Conservation (phyloP, 2,113 vertebrate species). For the Ivindomyrus marchei region DNA sequence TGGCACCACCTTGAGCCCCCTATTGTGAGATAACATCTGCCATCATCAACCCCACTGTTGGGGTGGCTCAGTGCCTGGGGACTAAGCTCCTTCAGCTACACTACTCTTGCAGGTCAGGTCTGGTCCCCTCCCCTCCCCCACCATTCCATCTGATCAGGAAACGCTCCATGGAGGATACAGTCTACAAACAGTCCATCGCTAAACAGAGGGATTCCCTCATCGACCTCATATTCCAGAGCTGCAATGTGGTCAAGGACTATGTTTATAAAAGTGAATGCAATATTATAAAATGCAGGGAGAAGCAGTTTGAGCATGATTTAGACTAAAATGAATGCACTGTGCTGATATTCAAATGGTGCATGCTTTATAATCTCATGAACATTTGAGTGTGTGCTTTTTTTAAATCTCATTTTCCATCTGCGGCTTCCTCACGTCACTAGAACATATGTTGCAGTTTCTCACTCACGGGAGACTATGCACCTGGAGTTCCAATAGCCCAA, state of each 20-base stretch:
- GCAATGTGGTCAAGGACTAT: neutral
- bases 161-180: neutral
- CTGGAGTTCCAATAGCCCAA: conserved; percentile 33
- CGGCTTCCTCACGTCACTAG: conserved; percentile 51
- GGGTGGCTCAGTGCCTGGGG: conserved; percentile 15
- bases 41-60: conserved; percentile 18
- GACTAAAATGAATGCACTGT: conserved; percentile 9
- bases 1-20: conserved; percentile 25
- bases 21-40: conserved; percentile 20
- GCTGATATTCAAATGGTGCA: conserved; percentile 14
- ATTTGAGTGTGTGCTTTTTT: conserved; percentile 35
- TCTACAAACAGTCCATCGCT: neutral
- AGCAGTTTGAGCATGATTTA: conserved; percentile 4
- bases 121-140: neutral
- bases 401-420: conserved; percentile 50
- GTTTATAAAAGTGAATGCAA: conserved; percentile 15
- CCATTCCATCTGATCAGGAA: conserved; percentile 15
- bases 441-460: conserved; percentile 38
- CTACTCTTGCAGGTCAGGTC: neutral
- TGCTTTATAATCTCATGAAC: conserved; percentile 44
- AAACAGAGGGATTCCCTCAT: neutral
- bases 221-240: neutral
- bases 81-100: conserved; percentile 36
- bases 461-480: conserved; percentile 44
- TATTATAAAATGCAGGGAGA: neutral